A percentile compares a stretch with the other conserved stretches of the same genome.
Evolutionary conservation across 2,113 vertebrate genomes (phyloP).

Genomic region (Condylura cristata): DNA sequence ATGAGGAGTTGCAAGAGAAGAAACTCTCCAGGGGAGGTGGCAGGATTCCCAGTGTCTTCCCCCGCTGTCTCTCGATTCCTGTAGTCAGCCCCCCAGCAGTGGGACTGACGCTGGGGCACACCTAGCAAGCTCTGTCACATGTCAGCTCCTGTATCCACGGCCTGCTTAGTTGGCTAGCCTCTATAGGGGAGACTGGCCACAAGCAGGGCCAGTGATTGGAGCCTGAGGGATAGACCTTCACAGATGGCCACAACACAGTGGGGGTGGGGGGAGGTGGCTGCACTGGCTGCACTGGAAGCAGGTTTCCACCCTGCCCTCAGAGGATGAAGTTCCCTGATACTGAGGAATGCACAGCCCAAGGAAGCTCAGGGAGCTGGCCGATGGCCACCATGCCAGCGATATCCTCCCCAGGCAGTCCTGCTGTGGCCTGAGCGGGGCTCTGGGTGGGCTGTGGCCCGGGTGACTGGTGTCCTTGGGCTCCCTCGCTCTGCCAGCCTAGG

Average conservation of each 20-base stretch:
- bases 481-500: background rate
- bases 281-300: too few species aligned
- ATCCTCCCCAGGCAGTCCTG: background rate
- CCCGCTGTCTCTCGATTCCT: background rate
- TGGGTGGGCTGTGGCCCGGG: too few species aligned
- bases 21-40: too few species aligned
- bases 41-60: too few species aligned
- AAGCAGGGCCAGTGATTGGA: background rate
- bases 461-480: background rate
- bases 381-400: rapidly evolving
- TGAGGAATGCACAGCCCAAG: background rate
- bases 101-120: background rate
- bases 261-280: background rate
- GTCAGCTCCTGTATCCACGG: background rate
- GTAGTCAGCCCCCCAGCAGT: background rate
- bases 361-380: background rate
- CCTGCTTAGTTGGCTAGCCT: background rate
- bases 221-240: too few species aligned
- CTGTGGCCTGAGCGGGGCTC: background rate
- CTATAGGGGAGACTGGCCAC: background rate
- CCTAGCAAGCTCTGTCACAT: background rate
- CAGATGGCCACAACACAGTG: too few species aligned
- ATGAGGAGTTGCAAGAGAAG: background rate
- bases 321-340: background rate
- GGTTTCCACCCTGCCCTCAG: background rate